These are phyloP conservation scores for Meloe dianella DNA, from an alignment of 2,888 invertebrate genomes.

Conservation along the genomic window DNA sequence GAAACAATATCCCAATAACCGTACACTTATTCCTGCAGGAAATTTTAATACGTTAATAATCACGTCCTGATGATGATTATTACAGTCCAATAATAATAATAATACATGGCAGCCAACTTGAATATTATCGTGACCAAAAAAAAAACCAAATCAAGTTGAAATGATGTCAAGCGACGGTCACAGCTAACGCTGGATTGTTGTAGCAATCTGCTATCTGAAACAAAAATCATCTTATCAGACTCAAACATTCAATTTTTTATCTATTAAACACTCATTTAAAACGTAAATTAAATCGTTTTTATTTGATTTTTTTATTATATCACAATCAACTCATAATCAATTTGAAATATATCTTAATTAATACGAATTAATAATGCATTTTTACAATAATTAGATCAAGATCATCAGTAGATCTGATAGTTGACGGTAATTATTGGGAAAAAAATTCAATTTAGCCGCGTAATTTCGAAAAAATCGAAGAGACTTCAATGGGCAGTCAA, in stretches of 20 bases:
- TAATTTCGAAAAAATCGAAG: constrained; percentile 12
- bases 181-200: constrained; percentile 13
- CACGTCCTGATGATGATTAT: constrained; percentile 9
- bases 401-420: not conserved
- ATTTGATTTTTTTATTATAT: not conserved
- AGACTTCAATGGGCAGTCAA: constrained; percentile 25
- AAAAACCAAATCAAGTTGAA: not conserved
- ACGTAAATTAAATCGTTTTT: not conserved
- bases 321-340: not conserved
- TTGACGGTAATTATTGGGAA: not conserved
- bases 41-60: constrained; percentile 4
- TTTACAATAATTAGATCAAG: not conserved
- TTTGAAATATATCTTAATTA: not conserved
- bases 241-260: not conserved
- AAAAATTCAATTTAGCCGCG: not conserved
- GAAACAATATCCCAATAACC: not conserved
- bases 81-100: constrained; percentile 4
- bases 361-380: not conserved
- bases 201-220: constrained; percentile 6
- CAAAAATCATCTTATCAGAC: constrained; percentile 14
- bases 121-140: not conserved
- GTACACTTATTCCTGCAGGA: not conserved
- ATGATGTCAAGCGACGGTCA: constrained; percentile 39
- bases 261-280: not conserved
- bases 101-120: constrained; percentile 6